phyloP scores from a whole-genome alignment of 2,888 invertebrate species.

The Philereme transversata region DNA sequence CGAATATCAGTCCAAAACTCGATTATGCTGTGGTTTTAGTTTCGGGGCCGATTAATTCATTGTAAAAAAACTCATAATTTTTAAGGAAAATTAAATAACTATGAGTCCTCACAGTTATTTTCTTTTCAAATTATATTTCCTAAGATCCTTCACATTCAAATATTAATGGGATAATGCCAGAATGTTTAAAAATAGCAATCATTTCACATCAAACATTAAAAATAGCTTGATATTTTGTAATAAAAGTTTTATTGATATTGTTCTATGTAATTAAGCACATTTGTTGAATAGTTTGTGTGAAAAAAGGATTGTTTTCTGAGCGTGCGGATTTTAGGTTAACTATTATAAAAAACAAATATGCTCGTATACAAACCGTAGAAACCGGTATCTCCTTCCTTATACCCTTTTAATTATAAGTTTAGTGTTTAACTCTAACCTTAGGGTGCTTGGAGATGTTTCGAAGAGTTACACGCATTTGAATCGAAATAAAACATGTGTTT shows the following conservation, averaged over 20 bases:
- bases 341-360: background rate
- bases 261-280: slow-evolving; percentile 1
- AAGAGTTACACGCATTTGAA: slow-evolving; percentile 48
- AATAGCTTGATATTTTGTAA: slow-evolving; percentile 1
- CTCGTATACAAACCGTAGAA: no score
- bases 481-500: slow-evolving; percentile 54
- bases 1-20: slow-evolving; percentile 66
- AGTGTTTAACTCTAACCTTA: slow-evolving; percentile 43
- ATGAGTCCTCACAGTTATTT: slow-evolving; percentile 24
- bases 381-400: no score
- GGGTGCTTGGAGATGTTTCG: slow-evolving; percentile 59
- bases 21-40: slow-evolving; percentile 37
- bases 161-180: slow-evolving; percentile 11
- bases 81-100: slow-evolving; percentile 31
- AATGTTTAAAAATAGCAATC: slow-evolving; percentile 3
- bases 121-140: slow-evolving; percentile 22
- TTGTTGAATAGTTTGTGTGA: slow-evolving; percentile 3
- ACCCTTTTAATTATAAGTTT: slow-evolving; percentile 15
- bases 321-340: background rate
- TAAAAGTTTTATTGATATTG: background rate
- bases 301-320: slow-evolving; percentile 8
- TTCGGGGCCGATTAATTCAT: slow-evolving; percentile 21
- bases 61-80: slow-evolving; percentile 25
- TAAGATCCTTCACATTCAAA: slow-evolving; percentile 9
- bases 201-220: slow-evolving; percentile 2